Conservation (phyloP, 2,113 vertebrate genomes). For the Sebastes fasciatus region DNA sequence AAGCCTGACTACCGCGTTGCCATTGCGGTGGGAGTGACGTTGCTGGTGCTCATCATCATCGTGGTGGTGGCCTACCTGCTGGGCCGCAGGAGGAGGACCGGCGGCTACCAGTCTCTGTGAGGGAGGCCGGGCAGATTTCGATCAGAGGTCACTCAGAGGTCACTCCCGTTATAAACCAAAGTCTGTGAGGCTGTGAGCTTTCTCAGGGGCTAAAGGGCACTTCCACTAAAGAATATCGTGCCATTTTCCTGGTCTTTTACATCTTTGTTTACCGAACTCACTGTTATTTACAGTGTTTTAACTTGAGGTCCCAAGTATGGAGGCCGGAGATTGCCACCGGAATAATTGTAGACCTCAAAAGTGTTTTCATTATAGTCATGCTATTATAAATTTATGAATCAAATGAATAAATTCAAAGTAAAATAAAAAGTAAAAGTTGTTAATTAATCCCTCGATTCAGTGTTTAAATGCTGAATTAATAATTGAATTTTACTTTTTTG, state of each 20-base stretch:
- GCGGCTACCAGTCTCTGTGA: constrained; percentile 88
- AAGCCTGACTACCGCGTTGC: constrained; percentile 75
- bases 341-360: not conserved
- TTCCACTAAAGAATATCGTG: constrained; percentile 2
- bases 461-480: not conserved
- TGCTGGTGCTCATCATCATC: constrained; percentile 84
- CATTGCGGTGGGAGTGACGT: constrained; percentile 85
- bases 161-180: not conserved
- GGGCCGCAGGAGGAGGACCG: constrained; percentile 70
- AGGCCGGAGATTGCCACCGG: not conserved
- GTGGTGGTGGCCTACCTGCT: constrained; percentile 85
- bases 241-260: not conserved
- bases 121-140: not conserved
- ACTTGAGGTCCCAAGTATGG: not conserved
- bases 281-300: constrained; percentile 1
- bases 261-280: not conserved
- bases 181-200: constrained; percentile 19
- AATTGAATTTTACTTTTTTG: not conserved
- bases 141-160: not conserved
- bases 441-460: not conserved
- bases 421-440: not conserved
- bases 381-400: not conserved
- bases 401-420: not conserved
- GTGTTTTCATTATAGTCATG: not conserved
- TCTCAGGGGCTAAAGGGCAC: constrained; percentile 21